Evolutionary conservation across 2,888 invertebrate genomes (phyloP), one percentile per base, ranked within the genome.

Genomic region (Lagria hirta): DNA sequence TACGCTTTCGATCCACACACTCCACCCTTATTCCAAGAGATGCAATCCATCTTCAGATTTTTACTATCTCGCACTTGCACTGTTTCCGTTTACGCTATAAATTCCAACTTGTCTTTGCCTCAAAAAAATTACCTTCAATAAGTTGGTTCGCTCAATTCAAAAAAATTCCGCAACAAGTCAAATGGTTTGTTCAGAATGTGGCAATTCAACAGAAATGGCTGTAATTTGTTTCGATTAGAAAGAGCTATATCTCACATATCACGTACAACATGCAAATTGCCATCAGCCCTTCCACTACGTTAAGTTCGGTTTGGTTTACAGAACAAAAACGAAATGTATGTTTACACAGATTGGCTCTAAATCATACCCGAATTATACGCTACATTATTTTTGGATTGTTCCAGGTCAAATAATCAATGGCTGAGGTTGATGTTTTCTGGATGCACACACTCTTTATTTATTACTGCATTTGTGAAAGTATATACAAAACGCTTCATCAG

Each of bases 371-470:
- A 64, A 66, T 66, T 66, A 66, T 64, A 64, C 65, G 65, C 61
- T 65, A 65, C 66, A 66, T 66, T 66, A 65, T 66, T 65, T 64
- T 60, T 64, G 58, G 64, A 66, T 66, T 65, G 64, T 66, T 63
- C n/a, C n/a, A n/a, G n/a, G n/a, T n/a, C n/a, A n/a, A n/a, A n/a
- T n/a, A n/a, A n/a, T n/a, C n/a, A n/a, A n/a, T n/a, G n/a, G n/a
- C n/a, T n/a, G n/a, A n/a, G n/a, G n/a, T n/a, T n/a, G n/a, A n/a
- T n/a, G n/a, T n/a, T n/a, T n/a, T n/a, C n/a, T n/a, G n/a, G n/a
- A n/a, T n/a, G n/a, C n/a, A n/a, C n/a, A n/a, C n/a, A n/a, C n/a
- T n/a, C n/a, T n/a, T n/a, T n/a, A n/a, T n/a, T n/a, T n/a, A n/a
- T n/a, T n/a, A n/a, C n/a, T n/a, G n/a, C n/a, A n/a, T n/a, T n/a